phyloP scores from a whole-genome alignment of 92 coral and sea anemone species.

The Actinernus sp. region DNA sequence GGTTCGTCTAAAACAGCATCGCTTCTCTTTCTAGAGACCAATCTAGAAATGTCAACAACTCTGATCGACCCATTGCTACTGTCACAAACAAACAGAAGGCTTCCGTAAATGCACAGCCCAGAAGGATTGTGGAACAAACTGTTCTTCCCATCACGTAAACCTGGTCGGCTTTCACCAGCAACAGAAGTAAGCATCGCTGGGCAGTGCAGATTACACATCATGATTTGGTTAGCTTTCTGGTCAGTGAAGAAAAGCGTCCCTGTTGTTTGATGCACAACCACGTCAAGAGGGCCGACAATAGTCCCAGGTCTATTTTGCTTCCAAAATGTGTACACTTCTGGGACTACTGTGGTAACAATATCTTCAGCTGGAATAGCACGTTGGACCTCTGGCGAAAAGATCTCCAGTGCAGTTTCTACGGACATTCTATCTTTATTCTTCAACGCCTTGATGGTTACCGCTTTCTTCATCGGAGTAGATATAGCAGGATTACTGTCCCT shows the following conservation, averaged over 20 bases:
- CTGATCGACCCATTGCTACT: constrained; percentile 46
- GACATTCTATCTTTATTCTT: constrained; percentile 46
- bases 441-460: constrained; percentile 26
- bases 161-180: constrained; percentile 15
- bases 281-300: constrained; percentile 28
- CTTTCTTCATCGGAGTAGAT: constrained; percentile 3
- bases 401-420: constrained; percentile 36
- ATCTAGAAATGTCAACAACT: constrained; percentile 47
- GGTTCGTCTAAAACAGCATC: constrained; percentile 12
- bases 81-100: constrained; percentile 48
- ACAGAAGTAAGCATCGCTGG: constrained; percentile 9
- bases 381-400: constrained; percentile 9
- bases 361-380: constrained; percentile 10
- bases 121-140: constrained; percentile 58
- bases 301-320: constrained; percentile 32
- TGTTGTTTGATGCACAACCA: constrained; percentile 3
- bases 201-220: too few species aligned
- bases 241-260: constrained; percentile 21
- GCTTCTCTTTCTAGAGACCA: constrained; percentile 27
- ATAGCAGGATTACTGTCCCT: constrained; percentile 23
- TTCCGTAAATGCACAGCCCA: constrained; percentile 48
- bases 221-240: neutral
- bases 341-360: constrained; percentile 16
- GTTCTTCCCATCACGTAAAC: constrained; percentile 25
- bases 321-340: constrained; percentile 44